Conservation (phyloP, 2,797 vertebrate species). For the Coranthus polyacanthus region DNA sequence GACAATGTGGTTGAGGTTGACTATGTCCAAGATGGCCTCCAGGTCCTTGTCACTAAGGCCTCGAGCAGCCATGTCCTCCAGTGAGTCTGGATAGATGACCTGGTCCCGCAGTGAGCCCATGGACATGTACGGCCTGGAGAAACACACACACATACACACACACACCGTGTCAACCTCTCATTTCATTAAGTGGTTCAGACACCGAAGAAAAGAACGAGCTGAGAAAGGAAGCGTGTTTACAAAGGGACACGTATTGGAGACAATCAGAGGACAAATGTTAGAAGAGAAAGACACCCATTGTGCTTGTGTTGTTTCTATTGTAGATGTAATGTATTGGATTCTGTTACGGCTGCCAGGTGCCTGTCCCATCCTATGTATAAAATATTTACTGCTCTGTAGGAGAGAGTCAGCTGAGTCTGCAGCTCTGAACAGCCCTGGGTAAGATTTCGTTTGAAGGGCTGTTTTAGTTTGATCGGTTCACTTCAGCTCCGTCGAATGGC, state of each 20-base stretch:
- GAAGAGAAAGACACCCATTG: conserved; percentile 18
- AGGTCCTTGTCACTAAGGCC: conserved; percentile 91
- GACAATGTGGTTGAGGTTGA: conserved; percentile 96
- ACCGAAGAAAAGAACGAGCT: not conserved
- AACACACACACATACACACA: conserved; percentile 27
- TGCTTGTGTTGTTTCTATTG: conserved; percentile 18
- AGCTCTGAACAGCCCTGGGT: conserved; percentile 5
- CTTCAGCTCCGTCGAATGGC: not conserved
- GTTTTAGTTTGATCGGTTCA: not conserved
- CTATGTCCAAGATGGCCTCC: conserved; percentile 92
- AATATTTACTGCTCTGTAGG: conserved; percentile 78
- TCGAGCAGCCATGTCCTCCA: conserved; percentile 93
- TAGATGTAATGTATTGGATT: conserved; percentile 9
- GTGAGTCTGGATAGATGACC: conserved; percentile 97
- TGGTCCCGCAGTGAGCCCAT: conserved; percentile 95
- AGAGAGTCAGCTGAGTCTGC: conserved; percentile 44
- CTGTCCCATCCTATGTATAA: conserved; percentile 64
- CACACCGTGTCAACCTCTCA: conserved; percentile 19
- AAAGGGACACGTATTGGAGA: conserved; percentile 10
- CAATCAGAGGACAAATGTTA: conserved; percentile 11
- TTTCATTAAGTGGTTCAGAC: conserved; percentile 19
- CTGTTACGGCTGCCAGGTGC: conserved; percentile 58
- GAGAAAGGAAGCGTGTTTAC: conserved; percentile 7
- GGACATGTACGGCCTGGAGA: conserved; percentile 96
- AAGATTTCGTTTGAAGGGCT: conserved; percentile 28